Percentiles rank a stretch among this genome's conserved stretches.
Evolutionary conservation across 2,113 vertebrate species (phyloP).

Genomic region (Atlantisia rogersi): DNA sequence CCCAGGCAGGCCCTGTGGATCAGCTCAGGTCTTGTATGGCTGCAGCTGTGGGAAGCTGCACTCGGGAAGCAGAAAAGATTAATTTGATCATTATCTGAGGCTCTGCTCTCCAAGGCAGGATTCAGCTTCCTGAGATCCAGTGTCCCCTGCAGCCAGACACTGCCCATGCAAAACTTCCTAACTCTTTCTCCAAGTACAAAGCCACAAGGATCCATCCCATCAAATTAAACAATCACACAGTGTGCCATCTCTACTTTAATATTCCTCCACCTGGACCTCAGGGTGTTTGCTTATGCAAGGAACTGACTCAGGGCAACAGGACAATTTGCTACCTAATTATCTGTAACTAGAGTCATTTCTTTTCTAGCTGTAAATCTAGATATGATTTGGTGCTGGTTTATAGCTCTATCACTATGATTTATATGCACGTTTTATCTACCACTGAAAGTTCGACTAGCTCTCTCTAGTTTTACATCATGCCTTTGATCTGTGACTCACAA

Average conservation of each 20-base stretch:
- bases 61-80: not conserved
- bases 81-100: not conserved
- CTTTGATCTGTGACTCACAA: not conserved
- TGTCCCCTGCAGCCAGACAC: not conserved
- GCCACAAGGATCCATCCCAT: not conserved
- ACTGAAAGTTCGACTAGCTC: not conserved
- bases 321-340: conserved; percentile 1
- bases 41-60: not conserved
- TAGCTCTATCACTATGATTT: not conserved
- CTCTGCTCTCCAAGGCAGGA: not conserved
- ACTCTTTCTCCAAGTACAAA: not conserved
- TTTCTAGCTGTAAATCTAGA: not conserved
- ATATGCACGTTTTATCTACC: not conserved
- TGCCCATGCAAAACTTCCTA: not conserved
- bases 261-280: not conserved
- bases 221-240: not conserved
- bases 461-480: not conserved
- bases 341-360: not conserved
- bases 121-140: not conserved
- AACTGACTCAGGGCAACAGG: not conserved
- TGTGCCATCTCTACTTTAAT: not conserved
- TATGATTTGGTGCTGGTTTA: not conserved
- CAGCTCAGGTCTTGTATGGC: not conserved
- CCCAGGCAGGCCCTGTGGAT: not conserved
- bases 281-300: not conserved